These are phyloP conservation scores for Buathra laborator DNA, from an alignment of 2,888 invertebrate species.

Conservation along the genomic window DNA sequence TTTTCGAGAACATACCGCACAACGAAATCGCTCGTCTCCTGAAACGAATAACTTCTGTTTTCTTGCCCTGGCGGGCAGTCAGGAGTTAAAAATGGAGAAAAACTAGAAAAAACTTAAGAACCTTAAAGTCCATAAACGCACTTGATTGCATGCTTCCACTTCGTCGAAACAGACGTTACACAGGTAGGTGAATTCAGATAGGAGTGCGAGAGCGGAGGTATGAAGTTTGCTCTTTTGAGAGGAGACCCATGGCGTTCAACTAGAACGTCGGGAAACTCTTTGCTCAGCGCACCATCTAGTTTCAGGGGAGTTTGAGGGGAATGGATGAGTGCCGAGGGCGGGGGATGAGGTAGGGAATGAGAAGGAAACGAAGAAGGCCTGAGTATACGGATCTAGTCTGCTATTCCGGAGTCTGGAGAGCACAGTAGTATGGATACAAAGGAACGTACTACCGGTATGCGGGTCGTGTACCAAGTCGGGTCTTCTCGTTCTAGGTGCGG, in stretches of 20 bases:
- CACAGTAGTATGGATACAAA: constrained; percentile 66
- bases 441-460: constrained; percentile 71
- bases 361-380: constrained; percentile 7
- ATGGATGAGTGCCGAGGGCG: constrained; percentile 62
- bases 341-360: constrained; percentile 48
- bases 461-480: constrained; percentile 73
- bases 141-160: constrained; percentile 73
- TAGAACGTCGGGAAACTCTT: constrained; percentile 67
- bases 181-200: constrained; percentile 11
- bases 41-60: no score
- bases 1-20: no score
- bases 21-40: no score
- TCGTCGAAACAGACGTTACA: constrained; percentile 25
- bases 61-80: no score
- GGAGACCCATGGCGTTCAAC: constrained; percentile 32
- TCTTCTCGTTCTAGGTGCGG: constrained; percentile 56
- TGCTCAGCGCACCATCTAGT: constrained; percentile 65
- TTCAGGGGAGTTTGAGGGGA: constrained; percentile 43
- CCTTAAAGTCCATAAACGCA: constrained; percentile 66
- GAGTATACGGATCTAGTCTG: constrained; percentile 32
- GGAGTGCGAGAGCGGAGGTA: constrained; percentile 37
- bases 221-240: constrained; percentile 71
- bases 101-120: constrained; percentile 58
- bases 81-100: no score
- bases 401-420: constrained; percentile 19